phyloP scores from a whole-genome alignment of 2,113 vertebrate species.

The Strix uralensis region DNA sequence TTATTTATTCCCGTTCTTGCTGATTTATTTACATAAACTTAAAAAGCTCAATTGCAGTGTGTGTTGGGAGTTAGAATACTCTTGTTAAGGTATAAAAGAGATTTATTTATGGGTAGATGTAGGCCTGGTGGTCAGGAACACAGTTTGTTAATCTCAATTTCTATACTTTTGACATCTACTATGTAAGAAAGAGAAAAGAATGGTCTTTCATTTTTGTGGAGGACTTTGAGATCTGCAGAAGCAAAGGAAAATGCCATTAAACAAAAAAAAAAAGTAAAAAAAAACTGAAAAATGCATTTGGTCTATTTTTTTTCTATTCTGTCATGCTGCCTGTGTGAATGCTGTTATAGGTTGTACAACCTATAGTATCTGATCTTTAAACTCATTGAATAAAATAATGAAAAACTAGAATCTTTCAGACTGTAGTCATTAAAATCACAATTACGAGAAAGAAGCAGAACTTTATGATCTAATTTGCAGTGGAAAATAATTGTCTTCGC shows the following conservation, averaged over 20 bases:
- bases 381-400: not conserved
- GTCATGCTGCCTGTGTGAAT: not conserved
- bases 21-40: not conserved
- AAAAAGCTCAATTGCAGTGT: not conserved
- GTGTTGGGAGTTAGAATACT: not conserved
- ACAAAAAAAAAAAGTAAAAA: not conserved
- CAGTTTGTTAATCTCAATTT: not conserved
- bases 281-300: not conserved
- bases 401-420: not conserved
- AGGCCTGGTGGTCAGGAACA: not conserved
- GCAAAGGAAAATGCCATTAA: not conserved
- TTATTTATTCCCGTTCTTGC: not conserved
- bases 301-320: not conserved
- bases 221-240: not conserved
- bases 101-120: not conserved
- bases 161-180: not conserved
- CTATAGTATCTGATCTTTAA: not conserved
- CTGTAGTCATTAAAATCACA: not conserved
- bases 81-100: not conserved
- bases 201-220: not conserved
- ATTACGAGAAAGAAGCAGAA: not conserved
- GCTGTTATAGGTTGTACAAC: not conserved
- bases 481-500: not conserved
- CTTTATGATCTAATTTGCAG: not conserved
- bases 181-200: not conserved